Percentiles rank a stretch among this genome's conserved stretches.
Conservation (phyloP, 2,113 vertebrate genomes). For the Pteronura brasiliensis region DNA sequence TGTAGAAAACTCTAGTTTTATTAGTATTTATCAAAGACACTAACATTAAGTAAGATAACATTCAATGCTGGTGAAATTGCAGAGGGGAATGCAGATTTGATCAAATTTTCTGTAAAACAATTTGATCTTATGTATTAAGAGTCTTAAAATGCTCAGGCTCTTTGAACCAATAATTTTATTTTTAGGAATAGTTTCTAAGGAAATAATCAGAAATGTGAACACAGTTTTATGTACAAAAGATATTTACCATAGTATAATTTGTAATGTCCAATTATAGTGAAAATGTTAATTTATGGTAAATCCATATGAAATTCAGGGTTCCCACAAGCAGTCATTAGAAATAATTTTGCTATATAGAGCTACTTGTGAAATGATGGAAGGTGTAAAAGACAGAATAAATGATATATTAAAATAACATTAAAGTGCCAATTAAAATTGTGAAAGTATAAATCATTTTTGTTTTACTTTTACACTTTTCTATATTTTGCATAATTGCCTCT, state of each 20-base stretch:
- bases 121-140: background rate
- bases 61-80: background rate
- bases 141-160: background rate
- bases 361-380: conserved; percentile 9
- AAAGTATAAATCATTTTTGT: conserved; percentile 2
- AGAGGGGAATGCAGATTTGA: background rate
- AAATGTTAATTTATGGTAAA: conserved; percentile 28
- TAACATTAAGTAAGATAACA: background rate
- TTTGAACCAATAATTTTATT: background rate
- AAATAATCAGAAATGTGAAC: conserved; percentile 16
- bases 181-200: conserved; percentile 16
- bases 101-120: background rate
- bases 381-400: conserved; percentile 32
- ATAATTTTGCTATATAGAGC: conserved; percentile 46
- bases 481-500: conserved; percentile 32
- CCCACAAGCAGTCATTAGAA: conserved; percentile 37
- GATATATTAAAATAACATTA: background rate
- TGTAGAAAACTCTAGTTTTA: conserved; percentile 2
- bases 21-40: background rate
- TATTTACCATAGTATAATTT: conserved; percentile 20
- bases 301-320: conserved; percentile 31
- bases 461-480: background rate
- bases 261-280: background rate
- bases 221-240: background rate
- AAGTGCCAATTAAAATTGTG: background rate